These are phyloP conservation scores for Heliornis fulica DNA, from an alignment of 2,113 vertebrate genomes.

Conservation along the genomic window DNA sequence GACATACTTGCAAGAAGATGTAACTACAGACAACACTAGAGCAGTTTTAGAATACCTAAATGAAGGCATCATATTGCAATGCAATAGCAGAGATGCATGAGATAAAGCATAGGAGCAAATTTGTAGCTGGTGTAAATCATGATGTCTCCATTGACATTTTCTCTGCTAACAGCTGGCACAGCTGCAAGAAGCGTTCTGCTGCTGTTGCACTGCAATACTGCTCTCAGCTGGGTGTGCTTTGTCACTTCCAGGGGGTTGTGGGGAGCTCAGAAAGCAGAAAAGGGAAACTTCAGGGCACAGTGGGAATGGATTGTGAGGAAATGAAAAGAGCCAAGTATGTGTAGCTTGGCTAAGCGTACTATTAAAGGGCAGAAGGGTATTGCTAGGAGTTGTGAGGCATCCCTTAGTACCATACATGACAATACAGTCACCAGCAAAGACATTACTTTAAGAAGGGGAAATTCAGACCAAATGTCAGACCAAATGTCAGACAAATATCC, in stretches of 20 bases:
- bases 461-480: background rate
- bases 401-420: background rate
- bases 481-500: background rate
- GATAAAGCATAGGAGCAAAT: background rate
- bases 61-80: background rate
- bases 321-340: background rate
- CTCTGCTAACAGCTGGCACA: background rate
- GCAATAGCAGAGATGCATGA: background rate
- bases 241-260: background rate
- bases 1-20: background rate
- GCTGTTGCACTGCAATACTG: background rate
- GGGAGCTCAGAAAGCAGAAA: background rate
- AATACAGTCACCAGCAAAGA: background rate
- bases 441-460: background rate
- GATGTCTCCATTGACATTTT: background rate
- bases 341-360: background rate
- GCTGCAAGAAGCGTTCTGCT: background rate
- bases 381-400: background rate
- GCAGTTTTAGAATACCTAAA: background rate
- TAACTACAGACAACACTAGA: background rate
- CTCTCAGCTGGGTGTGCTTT: background rate
- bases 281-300: background rate
- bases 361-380: background rate
- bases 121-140: background rate
- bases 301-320: background rate